Conservation (phyloP, 2,113 vertebrate genomes). For the Heteronetta atricapilla region DNA sequence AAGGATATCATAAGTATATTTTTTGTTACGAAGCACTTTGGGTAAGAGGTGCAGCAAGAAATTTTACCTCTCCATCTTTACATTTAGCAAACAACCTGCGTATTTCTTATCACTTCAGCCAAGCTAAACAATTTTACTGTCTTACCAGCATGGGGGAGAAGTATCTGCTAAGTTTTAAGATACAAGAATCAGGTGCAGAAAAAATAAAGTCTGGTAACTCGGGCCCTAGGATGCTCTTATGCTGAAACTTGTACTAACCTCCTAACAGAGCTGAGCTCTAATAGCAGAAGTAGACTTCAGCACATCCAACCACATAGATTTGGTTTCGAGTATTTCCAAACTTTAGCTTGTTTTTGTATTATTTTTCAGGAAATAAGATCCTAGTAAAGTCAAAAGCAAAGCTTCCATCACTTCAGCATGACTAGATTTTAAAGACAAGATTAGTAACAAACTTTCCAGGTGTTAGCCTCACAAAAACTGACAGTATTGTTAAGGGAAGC, state of each 20-base stretch:
- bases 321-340: background rate
- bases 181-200: background rate
- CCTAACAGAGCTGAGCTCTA: background rate
- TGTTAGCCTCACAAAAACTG: background rate
- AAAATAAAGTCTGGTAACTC: background rate
- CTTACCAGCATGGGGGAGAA: background rate
- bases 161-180: background rate
- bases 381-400: background rate
- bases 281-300: background rate
- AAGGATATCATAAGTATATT: background rate
- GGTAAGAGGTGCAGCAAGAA: background rate
- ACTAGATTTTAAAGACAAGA: background rate
- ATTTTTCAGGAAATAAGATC: constrained; percentile 11
- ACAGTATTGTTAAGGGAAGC: background rate
- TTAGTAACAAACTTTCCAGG: background rate
- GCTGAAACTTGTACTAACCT: background rate
- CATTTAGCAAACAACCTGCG: background rate
- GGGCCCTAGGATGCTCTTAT: background rate
- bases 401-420: background rate
- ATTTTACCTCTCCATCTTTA: background rate
- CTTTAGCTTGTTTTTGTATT: background rate
- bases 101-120: background rate
- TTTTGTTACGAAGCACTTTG: background rate
- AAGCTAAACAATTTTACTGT: background rate
- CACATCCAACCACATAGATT: background rate